These are phyloP conservation scores for Laticauda colubrina DNA, from an alignment of 2,113 vertebrate genomes.

Conservation along the genomic window DNA sequence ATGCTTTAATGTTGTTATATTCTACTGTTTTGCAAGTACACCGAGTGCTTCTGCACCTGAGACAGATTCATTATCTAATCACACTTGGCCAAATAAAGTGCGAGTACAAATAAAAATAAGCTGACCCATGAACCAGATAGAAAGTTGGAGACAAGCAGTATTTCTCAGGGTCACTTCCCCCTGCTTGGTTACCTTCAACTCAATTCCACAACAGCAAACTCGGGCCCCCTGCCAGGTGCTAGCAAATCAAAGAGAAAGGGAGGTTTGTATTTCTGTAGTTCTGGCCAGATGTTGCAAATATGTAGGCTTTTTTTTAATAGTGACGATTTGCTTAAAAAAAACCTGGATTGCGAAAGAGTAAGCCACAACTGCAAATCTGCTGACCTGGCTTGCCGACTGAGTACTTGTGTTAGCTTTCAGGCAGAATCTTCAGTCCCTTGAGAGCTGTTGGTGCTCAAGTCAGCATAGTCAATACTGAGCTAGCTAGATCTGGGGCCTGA, in stretches of 20 bases:
- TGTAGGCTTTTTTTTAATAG: not conserved
- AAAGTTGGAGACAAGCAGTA: not conserved
- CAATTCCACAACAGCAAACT: not conserved
- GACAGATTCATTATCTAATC: not conserved
- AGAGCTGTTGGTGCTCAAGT: not conserved
- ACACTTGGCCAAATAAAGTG: not conserved
- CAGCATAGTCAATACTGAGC: not conserved
- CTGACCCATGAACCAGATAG: not conserved
- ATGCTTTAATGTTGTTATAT: not conserved
- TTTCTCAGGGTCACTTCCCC: not conserved
- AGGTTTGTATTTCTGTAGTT: not conserved
- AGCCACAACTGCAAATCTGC: not conserved
- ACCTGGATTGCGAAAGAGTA: not conserved
- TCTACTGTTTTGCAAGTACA: not conserved
- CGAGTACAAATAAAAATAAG: not conserved
- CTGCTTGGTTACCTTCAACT: not conserved
- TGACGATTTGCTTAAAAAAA: not conserved
- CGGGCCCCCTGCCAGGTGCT: not conserved
- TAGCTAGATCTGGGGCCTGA: not conserved
- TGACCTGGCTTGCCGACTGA: not conserved
- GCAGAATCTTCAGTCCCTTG: not conserved
- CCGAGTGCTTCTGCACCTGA: not conserved
- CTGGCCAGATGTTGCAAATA: not conserved
- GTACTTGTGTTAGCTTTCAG: not conserved
- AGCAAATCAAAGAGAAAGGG: not conserved